These are phyloP conservation scores for Muscicapa adusta DNA, from an alignment of 2,113 vertebrate genomes.

Conservation along the genomic window DNA sequence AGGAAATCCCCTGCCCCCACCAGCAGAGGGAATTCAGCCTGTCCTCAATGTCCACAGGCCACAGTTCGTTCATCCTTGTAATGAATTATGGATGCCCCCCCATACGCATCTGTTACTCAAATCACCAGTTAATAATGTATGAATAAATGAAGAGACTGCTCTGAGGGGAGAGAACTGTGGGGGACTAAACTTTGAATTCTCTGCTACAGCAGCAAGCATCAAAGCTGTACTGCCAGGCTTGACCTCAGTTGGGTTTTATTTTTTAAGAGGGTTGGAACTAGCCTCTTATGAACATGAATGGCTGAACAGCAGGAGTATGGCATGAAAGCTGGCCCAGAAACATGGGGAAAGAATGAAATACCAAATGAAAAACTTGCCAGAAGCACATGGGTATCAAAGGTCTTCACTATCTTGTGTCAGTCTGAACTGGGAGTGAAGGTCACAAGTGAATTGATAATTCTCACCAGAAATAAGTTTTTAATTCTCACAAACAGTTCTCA, in stretches of 20 bases:
- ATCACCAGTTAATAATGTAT: constrained; percentile 67
- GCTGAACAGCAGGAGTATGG: neutral
- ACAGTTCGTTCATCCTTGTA: neutral
- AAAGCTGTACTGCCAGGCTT: constrained; percentile 33
- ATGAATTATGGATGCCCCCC: constrained; percentile 59
- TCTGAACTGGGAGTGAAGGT: neutral
- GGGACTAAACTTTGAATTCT: constrained; percentile 47
- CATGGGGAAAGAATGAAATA: neutral
- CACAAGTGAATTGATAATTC: neutral
- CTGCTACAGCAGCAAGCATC: constrained; percentile 49
- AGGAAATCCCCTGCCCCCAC: neutral
- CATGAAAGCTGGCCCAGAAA: constrained; percentile 18
- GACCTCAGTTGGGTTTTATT: constrained; percentile 25
- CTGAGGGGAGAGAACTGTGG: constrained; percentile 32
- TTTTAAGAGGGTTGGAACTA: neutral
- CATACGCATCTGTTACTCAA: constrained; percentile 43
- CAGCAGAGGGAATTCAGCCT: neutral
- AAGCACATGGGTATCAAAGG: neutral
- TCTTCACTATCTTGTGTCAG: neutral
- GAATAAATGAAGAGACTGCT: constrained; percentile 38
- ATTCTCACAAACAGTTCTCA: neutral
- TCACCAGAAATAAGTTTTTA: neutral
- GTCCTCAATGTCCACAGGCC: neutral
- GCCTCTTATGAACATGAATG: neutral
- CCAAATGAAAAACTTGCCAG: neutral